Evolutionary conservation across 2,797 vertebrate species (phyloP).

Genomic region (Lacerta bilineata): DNA sequence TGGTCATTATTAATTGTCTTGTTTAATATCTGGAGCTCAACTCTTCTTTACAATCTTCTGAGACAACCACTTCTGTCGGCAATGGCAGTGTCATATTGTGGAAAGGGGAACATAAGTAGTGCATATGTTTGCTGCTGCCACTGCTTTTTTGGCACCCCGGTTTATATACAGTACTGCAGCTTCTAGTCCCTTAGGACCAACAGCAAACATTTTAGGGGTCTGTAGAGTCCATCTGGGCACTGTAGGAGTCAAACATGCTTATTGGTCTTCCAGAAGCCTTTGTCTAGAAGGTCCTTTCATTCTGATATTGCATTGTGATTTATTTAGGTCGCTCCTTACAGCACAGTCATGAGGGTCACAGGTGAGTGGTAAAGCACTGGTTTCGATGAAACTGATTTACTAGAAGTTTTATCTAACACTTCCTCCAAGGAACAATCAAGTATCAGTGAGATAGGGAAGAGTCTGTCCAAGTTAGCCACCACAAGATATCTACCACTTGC

Average conservation of each 20-base stretch:
- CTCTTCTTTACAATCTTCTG: neutral
- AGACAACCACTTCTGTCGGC: neutral
- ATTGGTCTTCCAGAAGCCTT: neutral
- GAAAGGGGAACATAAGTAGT: neutral
- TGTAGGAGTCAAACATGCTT: neutral
- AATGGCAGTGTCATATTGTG: neutral
- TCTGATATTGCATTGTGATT: neutral
- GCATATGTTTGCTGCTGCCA: neutral
- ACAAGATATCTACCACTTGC: neutral
- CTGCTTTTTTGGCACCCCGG: neutral
- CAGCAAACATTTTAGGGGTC: neutral
- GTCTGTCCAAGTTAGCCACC: conserved; percentile 26
- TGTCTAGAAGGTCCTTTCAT: neutral
- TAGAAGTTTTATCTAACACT: conserved; percentile 9
- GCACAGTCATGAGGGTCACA: neutral
- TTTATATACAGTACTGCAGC: neutral
- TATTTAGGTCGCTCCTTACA: neutral
- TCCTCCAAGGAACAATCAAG: conserved; percentile 14
- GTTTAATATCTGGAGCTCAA: neutral
- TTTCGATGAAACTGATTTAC: neutral
- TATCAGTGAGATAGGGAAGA: conserved; percentile 7
- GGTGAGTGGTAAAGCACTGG: neutral
- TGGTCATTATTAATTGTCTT: neutral
- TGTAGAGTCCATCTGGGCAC: neutral
- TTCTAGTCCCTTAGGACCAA: neutral